Conservation (phyloP, 2,888 invertebrate genomes). For the Rhagophthalmus giganteus region DNA sequence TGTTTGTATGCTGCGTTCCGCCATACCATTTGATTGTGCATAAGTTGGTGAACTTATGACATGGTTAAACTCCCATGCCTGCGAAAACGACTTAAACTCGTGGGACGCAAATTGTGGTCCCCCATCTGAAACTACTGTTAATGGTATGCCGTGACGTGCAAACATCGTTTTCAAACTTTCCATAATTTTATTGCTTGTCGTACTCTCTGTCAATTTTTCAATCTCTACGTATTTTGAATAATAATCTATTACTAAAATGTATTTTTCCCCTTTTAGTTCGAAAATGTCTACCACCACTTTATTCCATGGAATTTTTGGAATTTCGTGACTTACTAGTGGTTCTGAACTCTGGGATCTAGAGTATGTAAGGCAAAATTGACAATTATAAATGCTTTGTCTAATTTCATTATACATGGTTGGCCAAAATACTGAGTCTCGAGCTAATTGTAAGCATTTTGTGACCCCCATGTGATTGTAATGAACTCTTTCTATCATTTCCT, state of each 20-base stretch:
- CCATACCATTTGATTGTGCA: conserved; percentile 9
- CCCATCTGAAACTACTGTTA: conserved; percentile 10
- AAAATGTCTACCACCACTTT: conserved; percentile 1
- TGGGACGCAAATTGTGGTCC: conserved; percentile 10
- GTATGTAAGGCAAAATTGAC: conserved; percentile 23
- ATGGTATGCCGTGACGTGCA: conserved; percentile 16
- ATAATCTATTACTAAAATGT: conserved; percentile 7
- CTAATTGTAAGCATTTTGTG: conserved; percentile 35
- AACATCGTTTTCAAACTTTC: conserved; percentile 8
- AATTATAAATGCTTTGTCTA: conserved; percentile 28
- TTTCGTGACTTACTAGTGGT: neutral
- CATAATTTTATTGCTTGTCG: conserved; percentile 3
- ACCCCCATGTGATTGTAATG: conserved; percentile 40
- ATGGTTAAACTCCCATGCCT: conserved; percentile 12
- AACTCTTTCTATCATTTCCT: conserved; percentile 34
- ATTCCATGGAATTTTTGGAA: conserved; percentile 4
- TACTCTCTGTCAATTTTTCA: conserved; percentile 5
- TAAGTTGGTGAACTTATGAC: conserved; percentile 8
- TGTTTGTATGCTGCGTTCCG: conserved; percentile 5
- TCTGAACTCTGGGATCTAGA: neutral
- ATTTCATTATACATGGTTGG: conserved; percentile 34
- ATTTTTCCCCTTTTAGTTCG: neutral
- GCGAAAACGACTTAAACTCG: conserved; percentile 4
- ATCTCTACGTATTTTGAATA: conserved; percentile 12
- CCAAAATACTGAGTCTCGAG: conserved; percentile 37